These are phyloP conservation scores for Trichogramma pretiosum DNA, from an alignment of 1,140 invertebrate species.

Conservation along the genomic window DNA sequence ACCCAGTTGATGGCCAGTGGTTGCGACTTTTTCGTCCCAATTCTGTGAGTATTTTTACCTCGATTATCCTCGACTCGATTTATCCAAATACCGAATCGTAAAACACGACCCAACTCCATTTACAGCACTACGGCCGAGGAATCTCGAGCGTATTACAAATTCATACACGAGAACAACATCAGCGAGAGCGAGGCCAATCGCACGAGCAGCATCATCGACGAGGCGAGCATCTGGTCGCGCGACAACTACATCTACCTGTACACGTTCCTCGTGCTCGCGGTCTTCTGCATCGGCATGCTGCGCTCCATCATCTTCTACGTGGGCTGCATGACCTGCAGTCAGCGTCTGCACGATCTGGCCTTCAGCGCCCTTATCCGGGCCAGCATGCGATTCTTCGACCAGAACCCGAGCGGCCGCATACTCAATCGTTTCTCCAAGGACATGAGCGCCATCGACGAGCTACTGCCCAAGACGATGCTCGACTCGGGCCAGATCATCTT, in stretches of 20 bases:
- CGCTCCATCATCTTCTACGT: slow-evolving; percentile 56
- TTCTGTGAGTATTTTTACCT: slow-evolving; percentile 44
- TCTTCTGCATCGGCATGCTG: slow-evolving; percentile 44
- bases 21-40: slow-evolving; percentile 60
- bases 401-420: slow-evolving; percentile 64
- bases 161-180: background rate
- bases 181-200: background rate
- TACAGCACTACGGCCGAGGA: slow-evolving; percentile 12
- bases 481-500: slow-evolving; percentile 67
- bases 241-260: slow-evolving; percentile 47
- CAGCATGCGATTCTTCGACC: slow-evolving; percentile 69
- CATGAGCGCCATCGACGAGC: slow-evolving; percentile 75
- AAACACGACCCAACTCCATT: background rate
- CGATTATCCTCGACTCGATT: background rate
- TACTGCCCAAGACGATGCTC: slow-evolving; percentile 67
- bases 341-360: slow-evolving; percentile 59
- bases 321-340: slow-evolving; percentile 55
- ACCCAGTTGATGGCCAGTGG: slow-evolving; percentile 57
- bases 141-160: slow-evolving; percentile 4
- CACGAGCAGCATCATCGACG: background rate
- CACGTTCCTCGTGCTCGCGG: slow-evolving; percentile 38
- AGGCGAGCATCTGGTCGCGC: slow-evolving; percentile 16
- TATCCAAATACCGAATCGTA: background rate
- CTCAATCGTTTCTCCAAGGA: slow-evolving; percentile 72
- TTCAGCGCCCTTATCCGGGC: slow-evolving; percentile 52